A percentile compares a stretch with the other conserved stretches of the same genome.
Evolutionary conservation across 2,888 invertebrate species (phyloP).

Genomic region (Norana najaformis): DNA sequence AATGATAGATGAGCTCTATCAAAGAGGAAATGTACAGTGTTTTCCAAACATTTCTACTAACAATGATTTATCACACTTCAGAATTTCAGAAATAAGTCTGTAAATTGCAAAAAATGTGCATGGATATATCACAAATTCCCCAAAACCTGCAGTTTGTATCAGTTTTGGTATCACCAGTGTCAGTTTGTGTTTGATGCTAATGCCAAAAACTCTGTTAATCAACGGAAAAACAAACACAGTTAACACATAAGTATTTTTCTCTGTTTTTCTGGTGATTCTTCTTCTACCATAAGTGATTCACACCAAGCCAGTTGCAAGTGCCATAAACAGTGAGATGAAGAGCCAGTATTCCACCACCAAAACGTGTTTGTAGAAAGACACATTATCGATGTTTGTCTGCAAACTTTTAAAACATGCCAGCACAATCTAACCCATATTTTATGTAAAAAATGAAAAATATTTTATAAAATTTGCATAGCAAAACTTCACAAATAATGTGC

Average conservation of each 20-base stretch:
- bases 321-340: too few relatives aligned
- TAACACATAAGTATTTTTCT: too few relatives aligned
- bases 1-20: not conserved
- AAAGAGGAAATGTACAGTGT: not conserved
- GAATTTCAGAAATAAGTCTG: not conserved
- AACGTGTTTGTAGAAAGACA: too few relatives aligned
- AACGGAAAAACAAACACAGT: too few relatives aligned
- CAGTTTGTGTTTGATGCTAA: too few relatives aligned
- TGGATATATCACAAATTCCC: not conserved
- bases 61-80: not conserved
- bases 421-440: not conserved
- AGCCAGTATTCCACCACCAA: too few relatives aligned
- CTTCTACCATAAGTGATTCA: too few relatives aligned
- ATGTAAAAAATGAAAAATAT: not conserved
- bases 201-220: not conserved
- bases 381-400: too few relatives aligned
- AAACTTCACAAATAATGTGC: not conserved
- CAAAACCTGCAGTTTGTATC: not conserved
- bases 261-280: too few relatives aligned
- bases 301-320: too few relatives aligned
- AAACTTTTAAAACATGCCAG: not conserved
- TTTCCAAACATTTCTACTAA: conserved; percentile 5
- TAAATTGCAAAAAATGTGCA: not conserved
- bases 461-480: not conserved
- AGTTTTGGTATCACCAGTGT: not conserved